Evolutionary conservation across 1,140 invertebrate species (phyloP).

Genomic region (Drosophila azteca): DNA sequence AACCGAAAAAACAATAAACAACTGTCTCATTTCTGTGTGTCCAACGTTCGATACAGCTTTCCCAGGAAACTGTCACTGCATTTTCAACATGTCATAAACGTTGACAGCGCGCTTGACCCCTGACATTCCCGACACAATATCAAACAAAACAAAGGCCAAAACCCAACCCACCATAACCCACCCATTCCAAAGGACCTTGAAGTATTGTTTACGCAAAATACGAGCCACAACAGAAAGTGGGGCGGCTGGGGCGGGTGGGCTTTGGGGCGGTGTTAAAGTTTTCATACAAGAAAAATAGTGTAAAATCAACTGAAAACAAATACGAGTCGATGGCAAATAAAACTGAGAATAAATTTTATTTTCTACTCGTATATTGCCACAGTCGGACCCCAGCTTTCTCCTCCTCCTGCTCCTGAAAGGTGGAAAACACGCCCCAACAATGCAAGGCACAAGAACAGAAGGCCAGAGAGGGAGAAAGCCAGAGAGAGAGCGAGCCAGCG

Average conservation of each 20-base stretch:
- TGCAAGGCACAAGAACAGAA: slow-evolving; percentile 2
- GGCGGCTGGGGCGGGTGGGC: no score
- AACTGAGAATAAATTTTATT: slow-evolving; percentile 49
- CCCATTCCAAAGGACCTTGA: slow-evolving; percentile 53
- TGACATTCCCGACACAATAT: slow-evolving; percentile 33
- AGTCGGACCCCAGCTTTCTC: not conserved
- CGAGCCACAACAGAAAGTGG: not conserved
- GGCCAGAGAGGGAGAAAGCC: not conserved
- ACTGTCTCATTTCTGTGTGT: not conserved
- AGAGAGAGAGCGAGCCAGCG: not conserved
- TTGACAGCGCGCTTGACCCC: slow-evolving; percentile 51
- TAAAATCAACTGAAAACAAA: slow-evolving; percentile 51
- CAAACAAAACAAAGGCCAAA: slow-evolving; percentile 7
- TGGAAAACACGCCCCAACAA: slow-evolving; percentile 47
- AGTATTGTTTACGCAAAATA: slow-evolving; percentile 65
- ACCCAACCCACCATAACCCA: not conserved
- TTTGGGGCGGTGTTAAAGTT: slow-evolving; percentile 19
- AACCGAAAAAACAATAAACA: no score
- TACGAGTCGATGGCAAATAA: slow-evolving; percentile 38
- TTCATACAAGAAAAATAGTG: slow-evolving; percentile 45
- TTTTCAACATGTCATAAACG: slow-evolving; percentile 43
- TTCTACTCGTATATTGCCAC: slow-evolving; percentile 26
- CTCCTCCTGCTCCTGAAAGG: slow-evolving; percentile 33
- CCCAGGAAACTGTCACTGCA: slow-evolving; percentile 39
- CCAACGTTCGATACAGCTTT: slow-evolving; percentile 23